These are phyloP conservation scores for Exocentrus adspersus DNA, from an alignment of 2,888 invertebrate species.

Conservation along the genomic window DNA sequence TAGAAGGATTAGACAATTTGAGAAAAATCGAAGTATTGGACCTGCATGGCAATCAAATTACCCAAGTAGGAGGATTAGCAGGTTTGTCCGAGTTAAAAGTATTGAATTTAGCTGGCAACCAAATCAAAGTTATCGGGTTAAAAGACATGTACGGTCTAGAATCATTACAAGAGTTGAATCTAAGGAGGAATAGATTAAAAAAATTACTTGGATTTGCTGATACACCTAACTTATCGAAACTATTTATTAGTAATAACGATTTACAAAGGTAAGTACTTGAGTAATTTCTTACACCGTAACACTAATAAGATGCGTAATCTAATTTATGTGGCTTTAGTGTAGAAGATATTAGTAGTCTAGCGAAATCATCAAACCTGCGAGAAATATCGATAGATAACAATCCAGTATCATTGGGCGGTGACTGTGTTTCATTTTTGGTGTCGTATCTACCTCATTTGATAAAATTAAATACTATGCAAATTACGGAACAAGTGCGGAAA, in stretches of 20 bases:
- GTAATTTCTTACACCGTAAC: background rate
- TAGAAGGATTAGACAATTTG: conserved; percentile 79
- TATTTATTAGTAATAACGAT: conserved; percentile 87
- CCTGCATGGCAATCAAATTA: conserved; percentile 91
- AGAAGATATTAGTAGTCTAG: conserved; percentile 86
- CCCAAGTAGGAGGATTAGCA: conserved; percentile 73
- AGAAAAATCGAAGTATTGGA: conserved; percentile 89
- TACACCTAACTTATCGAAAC: conserved; percentile 78
- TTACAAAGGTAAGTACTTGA: conserved; percentile 67
- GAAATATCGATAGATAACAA: conserved; percentile 91
- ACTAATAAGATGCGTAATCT: background rate
- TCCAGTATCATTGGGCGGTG: conserved; percentile 82
- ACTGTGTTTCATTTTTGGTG: conserved; percentile 83
- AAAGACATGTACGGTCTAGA: conserved; percentile 82
- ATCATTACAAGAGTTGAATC: conserved; percentile 85
- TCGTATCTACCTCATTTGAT: conserved; percentile 80
- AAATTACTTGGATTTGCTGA: conserved; percentile 84
- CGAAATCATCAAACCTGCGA: conserved; percentile 78
- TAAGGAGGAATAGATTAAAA: conserved; percentile 85
- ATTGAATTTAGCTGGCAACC: conserved; percentile 92
- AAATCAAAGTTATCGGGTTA: conserved; percentile 79
- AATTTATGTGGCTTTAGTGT: conserved; percentile 65
- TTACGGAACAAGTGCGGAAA: conserved; percentile 77
- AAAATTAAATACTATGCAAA: conserved; percentile 80
- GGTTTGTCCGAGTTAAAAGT: conserved; percentile 83